A percentile compares a stretch with the other conserved stretches of the same genome.
Conservation (phyloP, 1,140 invertebrate species). For the Cotesia vestalis region DNA sequence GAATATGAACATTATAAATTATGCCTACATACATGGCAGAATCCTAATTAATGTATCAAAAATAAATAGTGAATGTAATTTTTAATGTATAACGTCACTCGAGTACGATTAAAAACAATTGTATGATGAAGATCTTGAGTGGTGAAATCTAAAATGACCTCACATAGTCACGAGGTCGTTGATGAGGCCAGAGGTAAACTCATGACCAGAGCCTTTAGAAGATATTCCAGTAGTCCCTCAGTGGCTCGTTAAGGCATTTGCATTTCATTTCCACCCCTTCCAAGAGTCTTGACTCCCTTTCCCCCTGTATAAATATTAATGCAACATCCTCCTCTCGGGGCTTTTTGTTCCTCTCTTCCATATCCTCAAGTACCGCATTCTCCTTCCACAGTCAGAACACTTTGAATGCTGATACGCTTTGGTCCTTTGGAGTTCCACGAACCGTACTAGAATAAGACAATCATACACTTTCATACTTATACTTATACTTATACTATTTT, state of each 20-base stretch:
- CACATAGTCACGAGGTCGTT: conserved; percentile 49
- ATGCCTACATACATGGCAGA: too few relatives aligned
- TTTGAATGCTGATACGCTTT: conserved; percentile 59
- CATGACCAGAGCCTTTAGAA: conserved; percentile 52
- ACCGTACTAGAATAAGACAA: conserved; percentile 24
- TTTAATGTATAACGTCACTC: too few relatives aligned
- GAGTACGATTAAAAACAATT: conserved; percentile 9
- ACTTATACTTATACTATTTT: too few relatives aligned
- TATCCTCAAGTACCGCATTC: conserved; percentile 47
- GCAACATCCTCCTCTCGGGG: conserved; percentile 65
- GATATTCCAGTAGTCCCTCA: conserved; percentile 60
- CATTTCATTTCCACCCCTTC: conserved; percentile 61
- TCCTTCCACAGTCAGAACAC: conserved; percentile 53
- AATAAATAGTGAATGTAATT: too few relatives aligned
- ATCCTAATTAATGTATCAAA: too few relatives aligned
- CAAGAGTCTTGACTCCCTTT: conserved; percentile 44
- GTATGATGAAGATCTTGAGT: conserved; percentile 4
- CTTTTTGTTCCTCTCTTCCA: conserved; percentile 64
- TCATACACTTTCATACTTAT: too few relatives aligned
- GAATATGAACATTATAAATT: too few relatives aligned
- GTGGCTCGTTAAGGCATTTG: conserved; percentile 67
- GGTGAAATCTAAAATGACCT: conserved; percentile 26
- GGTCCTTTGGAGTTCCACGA: conserved; percentile 29
- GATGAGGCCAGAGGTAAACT: conserved; percentile 59
- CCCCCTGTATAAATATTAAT: conserved; percentile 67